Evolutionary conservation across 2,113 vertebrate genomes (phyloP).

Genomic region (Lates calcarifer): DNA sequence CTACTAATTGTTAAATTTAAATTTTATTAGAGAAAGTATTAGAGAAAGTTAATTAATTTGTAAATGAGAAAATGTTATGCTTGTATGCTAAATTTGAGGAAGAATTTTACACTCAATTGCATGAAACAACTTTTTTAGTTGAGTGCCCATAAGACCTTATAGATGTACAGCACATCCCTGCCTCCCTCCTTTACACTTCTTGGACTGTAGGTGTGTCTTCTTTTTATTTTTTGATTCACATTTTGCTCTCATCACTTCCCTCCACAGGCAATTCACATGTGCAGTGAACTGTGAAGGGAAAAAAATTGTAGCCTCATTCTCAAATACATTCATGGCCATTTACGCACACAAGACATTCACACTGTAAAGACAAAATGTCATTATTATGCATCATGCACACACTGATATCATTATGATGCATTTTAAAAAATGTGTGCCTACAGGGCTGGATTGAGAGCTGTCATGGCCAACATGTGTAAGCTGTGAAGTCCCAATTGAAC

Average conservation of each 20-base stretch:
- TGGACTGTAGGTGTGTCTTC: constrained; percentile 45
- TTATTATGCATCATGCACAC: constrained; percentile 61
- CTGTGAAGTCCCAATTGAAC: constrained; percentile 7
- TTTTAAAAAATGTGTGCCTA: constrained; percentile 41
- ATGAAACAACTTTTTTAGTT: constrained; percentile 43
- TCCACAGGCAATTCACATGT: constrained; percentile 79
- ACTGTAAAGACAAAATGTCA: constrained; percentile 48
- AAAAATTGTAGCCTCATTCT: constrained; percentile 67
- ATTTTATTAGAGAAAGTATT: constrained; percentile 17
- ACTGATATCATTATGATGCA: constrained; percentile 47
- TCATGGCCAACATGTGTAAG: constrained; percentile 13
- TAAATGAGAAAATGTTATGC: background rate
- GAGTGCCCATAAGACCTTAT: constrained; percentile 11
- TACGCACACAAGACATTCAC: constrained; percentile 49
- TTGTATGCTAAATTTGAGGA: background rate
- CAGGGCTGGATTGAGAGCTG: constrained; percentile 18
- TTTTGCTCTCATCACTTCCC: constrained; percentile 73
- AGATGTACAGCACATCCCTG: constrained; percentile 14
- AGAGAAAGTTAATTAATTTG: background rate
- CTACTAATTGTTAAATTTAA: constrained; percentile 5
- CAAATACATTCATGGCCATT: constrained; percentile 60
- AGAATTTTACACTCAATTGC: constrained; percentile 5
- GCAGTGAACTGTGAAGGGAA: constrained; percentile 80
- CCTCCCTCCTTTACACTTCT: constrained; percentile 33
- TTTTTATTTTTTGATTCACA: constrained; percentile 67